Evolutionary conservation across 2,113 vertebrate species (phyloP).

Genomic region (Atherinomorus stipes): DNA sequence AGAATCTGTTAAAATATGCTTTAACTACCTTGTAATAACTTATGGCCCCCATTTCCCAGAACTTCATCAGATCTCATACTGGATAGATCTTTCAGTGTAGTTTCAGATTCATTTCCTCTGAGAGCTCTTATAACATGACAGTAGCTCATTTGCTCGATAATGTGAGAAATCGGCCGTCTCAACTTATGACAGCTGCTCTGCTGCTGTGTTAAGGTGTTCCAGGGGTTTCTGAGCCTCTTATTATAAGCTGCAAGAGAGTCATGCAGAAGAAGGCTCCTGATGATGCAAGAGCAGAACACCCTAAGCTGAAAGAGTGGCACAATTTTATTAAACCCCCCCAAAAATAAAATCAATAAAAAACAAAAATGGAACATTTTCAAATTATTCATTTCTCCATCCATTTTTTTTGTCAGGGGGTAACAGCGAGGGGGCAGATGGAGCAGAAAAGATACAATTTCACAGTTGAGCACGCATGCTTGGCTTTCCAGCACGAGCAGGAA

Average conservation of each 20-base stretch:
- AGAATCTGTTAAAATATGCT: slow-evolving; percentile 20
- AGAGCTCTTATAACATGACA: slow-evolving; percentile 21
- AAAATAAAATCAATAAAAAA: not conserved
- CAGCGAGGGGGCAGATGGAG: slow-evolving; percentile 26
- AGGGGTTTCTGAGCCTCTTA: slow-evolving; percentile 29
- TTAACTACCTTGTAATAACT: slow-evolving; percentile 44
- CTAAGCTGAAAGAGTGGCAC: slow-evolving; percentile 31
- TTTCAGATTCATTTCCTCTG: slow-evolving; percentile 26
- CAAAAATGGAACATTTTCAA: not conserved
- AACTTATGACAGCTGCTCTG: slow-evolving; percentile 5
- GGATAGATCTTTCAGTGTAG: slow-evolving; percentile 34
- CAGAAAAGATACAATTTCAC: slow-evolving; percentile 80
- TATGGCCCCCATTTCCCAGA: slow-evolving; percentile 25
- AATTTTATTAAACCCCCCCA: slow-evolving; percentile 33
- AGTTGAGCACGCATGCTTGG: slow-evolving; percentile 75
- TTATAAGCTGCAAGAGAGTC: slow-evolving; percentile 23
- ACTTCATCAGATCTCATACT: slow-evolving; percentile 41
- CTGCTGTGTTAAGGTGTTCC: slow-evolving; percentile 19
- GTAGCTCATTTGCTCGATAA: slow-evolving; percentile 20
- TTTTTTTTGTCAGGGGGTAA: no score
- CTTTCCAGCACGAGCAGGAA: slow-evolving; percentile 52
- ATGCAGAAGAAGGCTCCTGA: slow-evolving; percentile 11
- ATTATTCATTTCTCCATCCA: not conserved
- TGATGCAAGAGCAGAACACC: slow-evolving; percentile 46
- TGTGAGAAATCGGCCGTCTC: slow-evolving; percentile 31